phyloP scores from a whole-genome alignment of 2,797 vertebrate species.

The Megalops cyprinoides region DNA sequence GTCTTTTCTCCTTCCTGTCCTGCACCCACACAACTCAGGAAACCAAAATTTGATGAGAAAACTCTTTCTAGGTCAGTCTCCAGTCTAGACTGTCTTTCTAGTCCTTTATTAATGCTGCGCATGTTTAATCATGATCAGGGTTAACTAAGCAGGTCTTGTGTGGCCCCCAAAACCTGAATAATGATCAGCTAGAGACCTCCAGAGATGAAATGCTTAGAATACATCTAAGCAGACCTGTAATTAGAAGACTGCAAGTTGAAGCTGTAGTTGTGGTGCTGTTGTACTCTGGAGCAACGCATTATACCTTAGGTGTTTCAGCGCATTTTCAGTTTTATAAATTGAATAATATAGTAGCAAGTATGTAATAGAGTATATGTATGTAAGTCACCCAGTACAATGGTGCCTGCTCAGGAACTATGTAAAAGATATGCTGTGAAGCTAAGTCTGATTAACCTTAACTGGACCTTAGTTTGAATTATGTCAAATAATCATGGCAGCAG shows the following conservation, averaged over 20 bases:
- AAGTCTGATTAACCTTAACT: no score
- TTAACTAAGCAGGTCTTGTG: not conserved
- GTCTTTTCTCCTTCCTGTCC: not conserved
- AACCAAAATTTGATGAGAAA: conserved; percentile 33
- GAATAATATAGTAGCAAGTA: not conserved
- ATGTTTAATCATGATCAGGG: not conserved
- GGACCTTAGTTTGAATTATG: no score
- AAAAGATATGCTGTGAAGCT: not conserved
- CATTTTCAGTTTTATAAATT: not conserved
- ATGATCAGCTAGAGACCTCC: not conserved
- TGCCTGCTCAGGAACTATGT: no score
- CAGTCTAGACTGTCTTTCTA: not conserved
- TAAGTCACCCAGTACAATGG: no score
- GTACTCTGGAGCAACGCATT: no score
- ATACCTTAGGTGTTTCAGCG: not conserved
- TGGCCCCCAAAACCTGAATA: not conserved
- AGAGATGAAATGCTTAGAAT: not conserved
- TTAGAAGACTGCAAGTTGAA: not conserved
- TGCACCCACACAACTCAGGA: not conserved
- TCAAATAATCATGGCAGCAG: no score
- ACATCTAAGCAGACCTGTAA: not conserved
- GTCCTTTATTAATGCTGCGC: no score
- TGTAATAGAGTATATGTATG: no score
- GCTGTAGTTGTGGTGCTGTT: no score
- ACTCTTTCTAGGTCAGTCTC: conserved; percentile 39